These are phyloP conservation scores for Tenthredo livida DNA, from an alignment of 2,888 invertebrate species.

Conservation along the genomic window DNA sequence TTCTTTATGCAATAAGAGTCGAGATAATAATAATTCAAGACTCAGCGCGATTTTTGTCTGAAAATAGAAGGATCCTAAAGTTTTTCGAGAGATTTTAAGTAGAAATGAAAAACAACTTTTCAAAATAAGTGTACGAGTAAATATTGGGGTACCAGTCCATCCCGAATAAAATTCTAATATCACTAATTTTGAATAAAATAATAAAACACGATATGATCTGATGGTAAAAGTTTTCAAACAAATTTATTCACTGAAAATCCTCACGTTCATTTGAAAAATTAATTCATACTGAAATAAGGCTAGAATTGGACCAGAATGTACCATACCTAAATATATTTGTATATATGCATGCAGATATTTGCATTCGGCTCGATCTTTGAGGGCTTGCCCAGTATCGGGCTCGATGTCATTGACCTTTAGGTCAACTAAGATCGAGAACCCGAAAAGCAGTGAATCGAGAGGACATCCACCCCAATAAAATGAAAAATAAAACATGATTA, in stretches of 20 bases:
- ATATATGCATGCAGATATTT: background rate
- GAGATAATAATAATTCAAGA: no score
- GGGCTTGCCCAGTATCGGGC: constrained; percentile 31
- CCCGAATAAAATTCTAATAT: background rate
- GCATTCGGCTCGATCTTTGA: constrained; percentile 22
- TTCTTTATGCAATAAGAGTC: background rate
- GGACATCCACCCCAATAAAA: constrained; percentile 35
- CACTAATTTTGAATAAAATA: background rate
- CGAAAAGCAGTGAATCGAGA: constrained; percentile 17
- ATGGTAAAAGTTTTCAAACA: background rate
- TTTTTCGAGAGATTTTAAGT: background rate
- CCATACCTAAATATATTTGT: background rate
- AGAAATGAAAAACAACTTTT: background rate
- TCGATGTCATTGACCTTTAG: constrained; percentile 34
- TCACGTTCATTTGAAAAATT: background rate
- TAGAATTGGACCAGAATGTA: background rate
- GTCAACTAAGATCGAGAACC: constrained; percentile 35
- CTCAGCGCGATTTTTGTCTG: no score
- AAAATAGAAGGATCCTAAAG: no score
- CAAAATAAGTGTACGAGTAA: background rate
- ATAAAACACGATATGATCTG: background rate
- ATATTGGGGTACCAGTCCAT: background rate
- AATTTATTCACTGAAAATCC: background rate
- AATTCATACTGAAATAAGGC: background rate
- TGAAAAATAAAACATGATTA: background rate